Conservation (phyloP, 2,797 vertebrate species). For the Lerista edwardsae region DNA sequence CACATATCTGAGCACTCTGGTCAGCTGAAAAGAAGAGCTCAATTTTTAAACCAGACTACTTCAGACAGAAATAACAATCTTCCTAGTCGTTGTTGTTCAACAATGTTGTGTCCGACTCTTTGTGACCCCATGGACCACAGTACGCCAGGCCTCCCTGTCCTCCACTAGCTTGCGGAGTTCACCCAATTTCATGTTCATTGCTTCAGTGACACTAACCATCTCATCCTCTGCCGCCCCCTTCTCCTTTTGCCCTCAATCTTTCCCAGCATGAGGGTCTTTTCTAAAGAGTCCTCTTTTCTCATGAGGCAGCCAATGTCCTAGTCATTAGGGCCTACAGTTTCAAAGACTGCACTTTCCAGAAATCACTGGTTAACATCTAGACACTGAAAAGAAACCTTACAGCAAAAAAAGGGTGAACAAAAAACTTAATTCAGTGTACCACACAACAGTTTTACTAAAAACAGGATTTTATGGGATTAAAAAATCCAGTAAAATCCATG, state of each 20-base stretch:
- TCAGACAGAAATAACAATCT: not conserved
- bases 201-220: too few relatives aligned
- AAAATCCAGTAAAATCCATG: too few relatives aligned
- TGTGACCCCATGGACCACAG: too few relatives aligned
- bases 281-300: too few relatives aligned
- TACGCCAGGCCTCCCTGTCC: too few relatives aligned
- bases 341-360: not conserved
- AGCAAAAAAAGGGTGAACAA: not conserved
- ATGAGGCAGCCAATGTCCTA: too few relatives aligned
- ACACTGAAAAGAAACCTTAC: not conserved
- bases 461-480: not conserved
- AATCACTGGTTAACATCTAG: not conserved
- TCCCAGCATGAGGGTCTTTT: too few relatives aligned
- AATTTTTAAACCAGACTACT: not conserved
- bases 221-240: too few relatives aligned
- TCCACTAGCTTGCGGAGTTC: too few relatives aligned
- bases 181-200: too few relatives aligned
- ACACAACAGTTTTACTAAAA: not conserved
- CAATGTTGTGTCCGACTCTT: too few relatives aligned
- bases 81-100: not conserved
- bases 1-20: not conserved
- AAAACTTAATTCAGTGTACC: not conserved
- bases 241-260: too few relatives aligned
- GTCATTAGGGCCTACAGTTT: not conserved
- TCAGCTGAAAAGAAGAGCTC: not conserved